Percentiles rank a stretch among this genome's conserved stretches.
Conservation (phyloP, 2,888 invertebrate species). For the Rhabditoides inermis region DNA sequence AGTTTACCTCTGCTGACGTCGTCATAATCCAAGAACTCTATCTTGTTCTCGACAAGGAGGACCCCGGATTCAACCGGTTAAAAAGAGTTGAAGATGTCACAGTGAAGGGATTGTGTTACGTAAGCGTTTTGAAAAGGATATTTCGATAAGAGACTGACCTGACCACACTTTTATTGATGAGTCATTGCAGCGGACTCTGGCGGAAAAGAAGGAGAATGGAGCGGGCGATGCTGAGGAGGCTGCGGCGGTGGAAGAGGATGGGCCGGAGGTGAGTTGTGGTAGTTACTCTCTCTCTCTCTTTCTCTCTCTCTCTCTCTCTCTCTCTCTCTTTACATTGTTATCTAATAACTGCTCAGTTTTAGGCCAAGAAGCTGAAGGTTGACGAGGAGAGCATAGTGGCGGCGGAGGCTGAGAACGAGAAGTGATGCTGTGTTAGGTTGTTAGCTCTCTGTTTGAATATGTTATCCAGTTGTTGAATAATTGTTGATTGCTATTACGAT, state of each 20-base stretch:
- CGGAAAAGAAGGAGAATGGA: neutral
- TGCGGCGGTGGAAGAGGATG: neutral
- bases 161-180: too few relatives aligned
- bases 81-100: neutral
- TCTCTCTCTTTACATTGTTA: too few relatives aligned
- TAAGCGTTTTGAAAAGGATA: too few relatives aligned
- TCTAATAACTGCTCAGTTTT: neutral
- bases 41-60: too few relatives aligned
- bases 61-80: too few relatives aligned
- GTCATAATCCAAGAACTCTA: too few relatives aligned
- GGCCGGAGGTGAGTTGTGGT: neutral
- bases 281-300: neutral
- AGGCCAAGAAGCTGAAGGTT: slow-evolving; percentile 4
- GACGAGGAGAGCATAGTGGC: neutral
- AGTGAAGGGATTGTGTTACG: too few relatives aligned
- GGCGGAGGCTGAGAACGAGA: slow-evolving; percentile 1
- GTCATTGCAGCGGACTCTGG: too few relatives aligned
- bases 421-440: neutral
- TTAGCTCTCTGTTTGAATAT: neutral
- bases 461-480: neutral
- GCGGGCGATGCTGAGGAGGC: neutral
- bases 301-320: neutral
- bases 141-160: too few relatives aligned
- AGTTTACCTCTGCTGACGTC: too few relatives aligned
- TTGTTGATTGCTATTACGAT: neutral